Evolutionary conservation across 92 coral and sea anemone species (phyloP).

Genomic region (Porites lobata): DNA sequence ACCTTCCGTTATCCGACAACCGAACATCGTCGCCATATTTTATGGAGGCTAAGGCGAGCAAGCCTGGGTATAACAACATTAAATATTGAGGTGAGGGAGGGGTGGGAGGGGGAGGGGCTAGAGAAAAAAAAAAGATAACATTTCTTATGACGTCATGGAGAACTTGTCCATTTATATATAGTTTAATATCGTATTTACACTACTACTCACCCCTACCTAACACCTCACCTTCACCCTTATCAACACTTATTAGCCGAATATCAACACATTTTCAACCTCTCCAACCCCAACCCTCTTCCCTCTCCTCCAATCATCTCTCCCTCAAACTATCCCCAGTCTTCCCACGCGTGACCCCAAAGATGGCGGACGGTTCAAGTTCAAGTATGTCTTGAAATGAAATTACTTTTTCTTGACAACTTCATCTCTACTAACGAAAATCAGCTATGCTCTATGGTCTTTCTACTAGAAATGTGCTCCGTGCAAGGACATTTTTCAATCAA

Average conservation of each 20-base stretch:
- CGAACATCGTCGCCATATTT: conserved; percentile 12
- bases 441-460: background rate
- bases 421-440: background rate
- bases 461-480: background rate
- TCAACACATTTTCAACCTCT: too few species aligned
- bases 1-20: conserved; percentile 9
- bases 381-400: background rate
- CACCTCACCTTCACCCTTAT: too few species aligned
- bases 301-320: too few species aligned
- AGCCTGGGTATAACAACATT: background rate
- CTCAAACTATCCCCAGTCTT: background rate
- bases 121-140: background rate
- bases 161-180: too few species aligned
- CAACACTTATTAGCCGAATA: too few species aligned
- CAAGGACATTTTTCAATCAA: background rate
- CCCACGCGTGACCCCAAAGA: background rate
- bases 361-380: conserved; percentile 9
- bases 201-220: too few species aligned
- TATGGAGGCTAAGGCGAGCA: background rate
- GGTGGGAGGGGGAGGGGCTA: background rate
- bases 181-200: too few species aligned
- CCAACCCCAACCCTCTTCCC: too few species aligned
- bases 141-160: too few species aligned
- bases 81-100: background rate
- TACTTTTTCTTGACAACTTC: background rate